Evolutionary conservation across 1,140 invertebrate genomes (phyloP).

Genomic region (Pseudoatta argentina): DNA sequence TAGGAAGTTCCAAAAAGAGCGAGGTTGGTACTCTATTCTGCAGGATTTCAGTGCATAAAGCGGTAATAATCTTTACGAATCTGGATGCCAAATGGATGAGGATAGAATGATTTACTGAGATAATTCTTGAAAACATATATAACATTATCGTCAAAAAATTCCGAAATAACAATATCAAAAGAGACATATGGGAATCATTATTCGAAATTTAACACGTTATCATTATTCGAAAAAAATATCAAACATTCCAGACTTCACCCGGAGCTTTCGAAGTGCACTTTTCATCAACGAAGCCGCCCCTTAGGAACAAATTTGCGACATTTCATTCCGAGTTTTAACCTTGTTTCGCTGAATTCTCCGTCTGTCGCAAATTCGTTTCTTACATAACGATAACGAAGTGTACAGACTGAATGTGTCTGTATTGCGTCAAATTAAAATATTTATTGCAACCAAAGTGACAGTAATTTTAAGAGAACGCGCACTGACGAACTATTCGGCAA

Average conservation of each 20-base stretch:
- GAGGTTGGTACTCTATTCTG: background rate
- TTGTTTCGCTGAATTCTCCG: constrained; percentile 64
- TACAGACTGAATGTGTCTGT: constrained; percentile 36
- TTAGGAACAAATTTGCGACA: constrained; percentile 72
- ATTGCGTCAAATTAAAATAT: constrained; percentile 55
- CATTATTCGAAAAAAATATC: constrained; percentile 62
- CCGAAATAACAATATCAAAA: constrained; percentile 12
- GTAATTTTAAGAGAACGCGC: constrained; percentile 37
- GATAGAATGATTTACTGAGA: background rate
- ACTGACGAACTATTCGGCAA: constrained; percentile 49
- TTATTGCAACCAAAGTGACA: constrained; percentile 44
- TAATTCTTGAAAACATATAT: background rate
- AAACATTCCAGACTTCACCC: constrained; percentile 59
- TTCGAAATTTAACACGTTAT: too few relatives aligned
- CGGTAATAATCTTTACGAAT: constrained; percentile 23
- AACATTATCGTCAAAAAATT: background rate
- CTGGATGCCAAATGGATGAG: background rate
- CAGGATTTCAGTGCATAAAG: constrained; percentile 19
- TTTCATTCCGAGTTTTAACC: constrained; percentile 76
- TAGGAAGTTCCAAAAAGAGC: constrained; percentile 38
- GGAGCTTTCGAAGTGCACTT: constrained; percentile 42
- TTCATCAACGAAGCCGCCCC: constrained; percentile 67
- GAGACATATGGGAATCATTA: constrained; percentile 34
- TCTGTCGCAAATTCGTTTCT: constrained; percentile 48
- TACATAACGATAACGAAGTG: constrained; percentile 54